phyloP scores from a whole-genome alignment of 2,797 vertebrate species.

The Balearica regulorum region DNA sequence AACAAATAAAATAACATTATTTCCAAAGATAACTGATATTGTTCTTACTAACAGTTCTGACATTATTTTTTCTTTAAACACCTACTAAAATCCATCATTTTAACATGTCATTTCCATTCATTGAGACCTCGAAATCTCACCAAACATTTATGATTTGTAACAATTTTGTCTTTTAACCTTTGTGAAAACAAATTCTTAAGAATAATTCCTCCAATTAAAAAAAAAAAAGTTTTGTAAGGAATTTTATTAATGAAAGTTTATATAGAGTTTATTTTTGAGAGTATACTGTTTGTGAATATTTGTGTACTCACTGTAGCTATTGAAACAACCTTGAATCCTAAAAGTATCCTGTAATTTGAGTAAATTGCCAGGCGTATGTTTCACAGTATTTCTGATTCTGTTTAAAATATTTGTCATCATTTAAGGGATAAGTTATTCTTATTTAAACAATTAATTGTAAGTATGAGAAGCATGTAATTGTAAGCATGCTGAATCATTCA shows the following conservation, averaged over 20 bases:
- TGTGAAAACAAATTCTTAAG: background rate
- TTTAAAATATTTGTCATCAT: background rate
- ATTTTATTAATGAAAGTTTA: background rate
- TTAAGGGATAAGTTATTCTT: background rate
- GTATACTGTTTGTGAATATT: rapidly evolving
- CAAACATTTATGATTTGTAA: background rate
- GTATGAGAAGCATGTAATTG: too few relatives aligned
- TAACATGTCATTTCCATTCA: background rate
- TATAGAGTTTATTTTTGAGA: background rate
- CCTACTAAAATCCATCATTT: background rate
- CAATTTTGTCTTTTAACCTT: background rate
- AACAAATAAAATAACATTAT: background rate
- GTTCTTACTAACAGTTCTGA: background rate
- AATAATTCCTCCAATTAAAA: background rate
- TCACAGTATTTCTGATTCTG: background rate
- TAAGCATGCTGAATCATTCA: background rate
- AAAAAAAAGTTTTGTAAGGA: background rate
- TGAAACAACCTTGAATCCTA: background rate
- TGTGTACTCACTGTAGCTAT: background rate
- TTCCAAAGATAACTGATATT: background rate
- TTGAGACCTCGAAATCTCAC: background rate
- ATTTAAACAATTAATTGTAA: background rate
- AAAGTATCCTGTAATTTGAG: background rate
- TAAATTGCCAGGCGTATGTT: background rate
- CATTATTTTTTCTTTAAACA: background rate